Conservation (phyloP, 2,888 invertebrate genomes). For the Apodemia hepburni region DNA sequence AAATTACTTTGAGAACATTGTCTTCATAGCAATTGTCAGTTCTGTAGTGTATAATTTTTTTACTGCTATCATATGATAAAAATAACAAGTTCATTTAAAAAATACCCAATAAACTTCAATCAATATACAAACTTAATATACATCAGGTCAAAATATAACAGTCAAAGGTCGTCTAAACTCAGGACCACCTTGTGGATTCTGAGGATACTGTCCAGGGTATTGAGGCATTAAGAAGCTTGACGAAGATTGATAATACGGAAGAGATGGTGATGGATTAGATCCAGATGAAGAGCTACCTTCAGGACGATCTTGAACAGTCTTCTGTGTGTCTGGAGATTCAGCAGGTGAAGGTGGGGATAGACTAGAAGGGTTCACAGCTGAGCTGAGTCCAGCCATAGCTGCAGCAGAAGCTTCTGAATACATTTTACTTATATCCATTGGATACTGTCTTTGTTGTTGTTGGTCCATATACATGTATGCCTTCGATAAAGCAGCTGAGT, state of each 20-base stretch:
- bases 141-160: slow-evolving; percentile 91
- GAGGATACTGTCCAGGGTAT: slow-evolving; percentile 81
- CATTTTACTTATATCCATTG: slow-evolving; percentile 84
- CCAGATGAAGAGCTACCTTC: slow-evolving; percentile 81
- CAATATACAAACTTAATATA: slow-evolving; percentile 34
- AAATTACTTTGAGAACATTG: not conserved
- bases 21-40: not conserved
- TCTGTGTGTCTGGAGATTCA: slow-evolving; percentile 79
- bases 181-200: slow-evolving; percentile 78
- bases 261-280: slow-evolving; percentile 82
- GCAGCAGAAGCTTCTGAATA: slow-evolving; percentile 82
- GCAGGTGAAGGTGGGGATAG: slow-evolving; percentile 68
- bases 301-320: slow-evolving; percentile 65
- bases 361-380: slow-evolving; percentile 65
- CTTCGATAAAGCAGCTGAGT: slow-evolving; percentile 86
- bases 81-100: not conserved
- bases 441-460: slow-evolving; percentile 75
- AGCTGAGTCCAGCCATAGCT: slow-evolving; percentile 77
- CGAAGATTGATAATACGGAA: slow-evolving; percentile 80
- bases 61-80: not conserved
- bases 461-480: slow-evolving; percentile 90
- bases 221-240: slow-evolving; percentile 84
- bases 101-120: no score
- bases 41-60: not conserved
- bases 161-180: slow-evolving; percentile 88